Evolutionary conservation across 2,797 vertebrate species (phyloP).

Genomic region (Chelon labrosus): DNA sequence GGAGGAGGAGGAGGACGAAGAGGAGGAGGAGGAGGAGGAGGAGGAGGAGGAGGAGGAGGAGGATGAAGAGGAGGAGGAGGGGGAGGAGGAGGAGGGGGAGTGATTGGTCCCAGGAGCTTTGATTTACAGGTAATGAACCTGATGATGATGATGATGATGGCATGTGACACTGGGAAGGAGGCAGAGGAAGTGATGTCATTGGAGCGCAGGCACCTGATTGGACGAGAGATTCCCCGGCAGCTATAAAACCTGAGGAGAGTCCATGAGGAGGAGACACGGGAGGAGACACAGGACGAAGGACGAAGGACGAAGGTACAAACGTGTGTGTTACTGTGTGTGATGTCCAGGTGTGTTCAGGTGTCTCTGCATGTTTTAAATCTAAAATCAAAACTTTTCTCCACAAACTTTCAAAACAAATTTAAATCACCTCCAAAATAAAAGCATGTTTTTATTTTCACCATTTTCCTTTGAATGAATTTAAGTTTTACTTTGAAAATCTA

Average conservation of each 20-base stretch:
- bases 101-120: slow-evolving; percentile 15
- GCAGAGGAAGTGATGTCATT: slow-evolving; percentile 92
- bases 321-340: slow-evolving; percentile 31
- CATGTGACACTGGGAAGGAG: slow-evolving; percentile 68
- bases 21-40: too few relatives aligned
- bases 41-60: too few relatives aligned
- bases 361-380: too few relatives aligned
- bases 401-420: too few relatives aligned
- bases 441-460: too few relatives aligned
- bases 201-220: slow-evolving; percentile 88
- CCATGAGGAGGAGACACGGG: slow-evolving; percentile 20
- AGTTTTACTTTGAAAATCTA: too few relatives aligned
- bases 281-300: slow-evolving; percentile 65
- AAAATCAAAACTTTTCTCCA: not conserved
- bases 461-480: too few relatives aligned
- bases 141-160: slow-evolving; percentile 40
- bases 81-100: too few relatives aligned
- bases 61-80: too few relatives aligned
- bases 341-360: slow-evolving; percentile 28
- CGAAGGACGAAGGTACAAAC: slow-evolving; percentile 4
- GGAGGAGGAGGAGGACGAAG: too few relatives aligned
- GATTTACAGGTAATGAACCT: slow-evolving; percentile 79
- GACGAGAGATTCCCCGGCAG: slow-evolving; percentile 86
- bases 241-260: slow-evolving; percentile 91
- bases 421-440: too few relatives aligned